These are phyloP conservation scores for Tetragonula carbonaria DNA, from an alignment of 2,888 invertebrate species.

Conservation along the genomic window DNA sequence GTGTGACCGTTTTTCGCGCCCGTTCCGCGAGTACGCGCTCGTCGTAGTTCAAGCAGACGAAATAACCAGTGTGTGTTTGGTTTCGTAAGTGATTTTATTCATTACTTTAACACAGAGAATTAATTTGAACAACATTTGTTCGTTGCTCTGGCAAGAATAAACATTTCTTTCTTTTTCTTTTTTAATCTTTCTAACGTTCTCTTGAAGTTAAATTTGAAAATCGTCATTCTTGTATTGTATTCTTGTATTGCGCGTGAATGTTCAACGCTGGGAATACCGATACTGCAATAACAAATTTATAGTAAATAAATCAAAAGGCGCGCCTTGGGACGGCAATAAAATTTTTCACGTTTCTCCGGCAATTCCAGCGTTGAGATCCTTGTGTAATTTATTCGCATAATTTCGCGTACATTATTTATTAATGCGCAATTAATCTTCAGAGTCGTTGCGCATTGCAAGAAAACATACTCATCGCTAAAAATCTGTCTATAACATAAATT, in stretches of 20 bases:
- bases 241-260: neutral
- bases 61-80: too few relatives aligned
- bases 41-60: neutral
- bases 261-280: neutral
- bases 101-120: slow-evolving; percentile 14
- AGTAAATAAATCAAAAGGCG: too few relatives aligned
- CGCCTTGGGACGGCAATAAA: too few relatives aligned
- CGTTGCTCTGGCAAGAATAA: neutral
- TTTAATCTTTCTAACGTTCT: neutral
- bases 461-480: neutral
- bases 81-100: slow-evolving; percentile 8
- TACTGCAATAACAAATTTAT: neutral
- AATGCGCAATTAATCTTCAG: neutral
- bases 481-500: neutral
- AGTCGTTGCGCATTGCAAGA: neutral
- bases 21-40: neutral
- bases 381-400: neutral
- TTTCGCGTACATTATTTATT: too few relatives aligned
- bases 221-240: too few relatives aligned
- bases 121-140: neutral
- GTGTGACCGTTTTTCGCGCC: slow-evolving; percentile 54
- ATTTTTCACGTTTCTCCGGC: too few relatives aligned
- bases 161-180: neutral
- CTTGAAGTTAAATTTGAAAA: neutral
- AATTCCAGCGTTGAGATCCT: neutral